Conservation (phyloP, 2,888 invertebrate genomes). For the Zaprionus lineosus region DNA sequence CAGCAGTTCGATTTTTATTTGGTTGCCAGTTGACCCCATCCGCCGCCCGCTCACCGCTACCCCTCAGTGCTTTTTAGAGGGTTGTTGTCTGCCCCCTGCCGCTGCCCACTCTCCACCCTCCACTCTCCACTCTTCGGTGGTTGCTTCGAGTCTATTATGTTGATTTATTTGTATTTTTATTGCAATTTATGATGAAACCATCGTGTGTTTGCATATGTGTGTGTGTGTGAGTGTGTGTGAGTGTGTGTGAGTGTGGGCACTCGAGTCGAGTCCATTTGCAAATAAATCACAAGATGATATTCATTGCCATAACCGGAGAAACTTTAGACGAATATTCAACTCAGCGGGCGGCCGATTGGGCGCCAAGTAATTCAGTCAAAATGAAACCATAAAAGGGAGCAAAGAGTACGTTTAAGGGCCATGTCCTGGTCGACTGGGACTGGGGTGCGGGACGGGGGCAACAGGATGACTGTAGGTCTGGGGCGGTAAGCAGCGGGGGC, state of each 20-base stretch:
- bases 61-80: slow-evolving; percentile 35
- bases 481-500: not conserved
- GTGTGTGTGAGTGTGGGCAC: slow-evolving; percentile 9
- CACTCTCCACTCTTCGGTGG: slow-evolving; percentile 61
- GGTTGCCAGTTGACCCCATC: slow-evolving; percentile 1
- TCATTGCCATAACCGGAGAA: slow-evolving; percentile 21
- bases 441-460: no score
- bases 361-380: slow-evolving; percentile 59
- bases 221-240: slow-evolving; percentile 1
- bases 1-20: slow-evolving; percentile 24
- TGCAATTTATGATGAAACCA: slow-evolving; percentile 65
- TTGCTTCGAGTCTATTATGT: slow-evolving; percentile 70
- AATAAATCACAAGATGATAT: slow-evolving; percentile 64
- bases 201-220: not conserved
- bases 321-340: slow-evolving; percentile 27
- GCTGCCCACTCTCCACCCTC: not conserved
- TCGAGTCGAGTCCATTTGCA: slow-evolving; percentile 43
- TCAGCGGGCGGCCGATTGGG: slow-evolving; percentile 56
- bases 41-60: not conserved
- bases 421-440: no score
- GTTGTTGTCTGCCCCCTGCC: slow-evolving; percentile 38
- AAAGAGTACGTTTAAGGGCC: not conserved
- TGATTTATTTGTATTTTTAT: slow-evolving; percentile 76
- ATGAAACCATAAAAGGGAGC: slow-evolving; percentile 48
- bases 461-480: no score